These are phyloP conservation scores for Lasioglossum villosulum DNA, from an alignment of 2,888 invertebrate genomes.

Conservation along the genomic window DNA sequence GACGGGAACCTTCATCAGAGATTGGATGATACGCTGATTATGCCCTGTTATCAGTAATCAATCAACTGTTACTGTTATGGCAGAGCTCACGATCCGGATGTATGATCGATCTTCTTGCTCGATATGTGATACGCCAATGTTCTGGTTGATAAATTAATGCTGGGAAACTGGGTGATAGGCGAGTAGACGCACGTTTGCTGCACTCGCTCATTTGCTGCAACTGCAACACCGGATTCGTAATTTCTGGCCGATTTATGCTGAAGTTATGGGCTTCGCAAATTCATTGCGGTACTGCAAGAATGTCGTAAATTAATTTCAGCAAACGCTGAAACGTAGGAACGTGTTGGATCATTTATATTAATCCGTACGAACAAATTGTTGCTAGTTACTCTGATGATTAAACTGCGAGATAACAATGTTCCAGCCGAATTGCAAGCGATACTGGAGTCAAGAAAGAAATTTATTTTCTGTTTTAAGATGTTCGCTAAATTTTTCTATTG, in stretches of 20 bases:
- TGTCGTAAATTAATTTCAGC: background rate
- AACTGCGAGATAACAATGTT: background rate
- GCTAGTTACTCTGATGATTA: background rate
- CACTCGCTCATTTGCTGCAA: background rate
- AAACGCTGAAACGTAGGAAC: background rate
- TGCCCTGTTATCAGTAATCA: background rate
- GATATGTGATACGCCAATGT: background rate
- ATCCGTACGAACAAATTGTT: background rate
- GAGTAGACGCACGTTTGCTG: background rate
- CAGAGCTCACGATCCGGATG: background rate
- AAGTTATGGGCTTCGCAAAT: background rate
- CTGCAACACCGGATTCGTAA: background rate
- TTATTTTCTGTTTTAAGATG: too few species aligned
- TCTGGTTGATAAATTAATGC: background rate
- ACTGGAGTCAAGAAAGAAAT: background rate
- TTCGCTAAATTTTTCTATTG: background rate
- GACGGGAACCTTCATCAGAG: background rate
- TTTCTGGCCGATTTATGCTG: background rate
- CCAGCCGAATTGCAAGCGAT: background rate
- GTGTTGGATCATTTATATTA: background rate
- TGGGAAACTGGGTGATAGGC: background rate
- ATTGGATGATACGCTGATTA: background rate
- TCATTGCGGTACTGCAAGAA: background rate
- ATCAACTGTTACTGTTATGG: slow-evolving; percentile 3
- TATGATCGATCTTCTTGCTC: background rate